Percentiles rank a stretch among this genome's conserved stretches.
These are phyloP conservation scores for Polia nebulosa DNA, from an alignment of 2,888 invertebrate genomes.

Conservation along the genomic window DNA sequence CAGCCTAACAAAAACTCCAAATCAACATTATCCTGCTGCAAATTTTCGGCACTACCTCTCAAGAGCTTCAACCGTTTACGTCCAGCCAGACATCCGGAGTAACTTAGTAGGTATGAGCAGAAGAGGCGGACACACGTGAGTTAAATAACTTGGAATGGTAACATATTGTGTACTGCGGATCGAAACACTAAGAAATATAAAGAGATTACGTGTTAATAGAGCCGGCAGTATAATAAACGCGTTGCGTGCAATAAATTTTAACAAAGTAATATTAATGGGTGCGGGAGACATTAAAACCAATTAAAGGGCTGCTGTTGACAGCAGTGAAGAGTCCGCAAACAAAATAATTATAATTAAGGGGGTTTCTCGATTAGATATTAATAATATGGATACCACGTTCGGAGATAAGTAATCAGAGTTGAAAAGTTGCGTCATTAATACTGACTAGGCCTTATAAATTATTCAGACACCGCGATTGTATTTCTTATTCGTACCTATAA, in stretches of 20 bases:
- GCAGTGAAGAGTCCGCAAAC: slow-evolving; percentile 42
- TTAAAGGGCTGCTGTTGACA: slow-evolving; percentile 49
- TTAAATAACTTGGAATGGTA: slow-evolving; percentile 71
- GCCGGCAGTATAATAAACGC: slow-evolving; percentile 21
- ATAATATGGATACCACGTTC: slow-evolving; percentile 76
- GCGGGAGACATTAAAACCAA: slow-evolving; percentile 51
- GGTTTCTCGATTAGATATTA: slow-evolving; percentile 61
- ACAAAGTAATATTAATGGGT: slow-evolving; percentile 58
- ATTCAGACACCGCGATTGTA: slow-evolving; percentile 64
- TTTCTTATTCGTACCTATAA: slow-evolving; percentile 52
- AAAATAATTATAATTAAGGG: slow-evolving; percentile 61
- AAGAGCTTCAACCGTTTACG: slow-evolving; percentile 62
- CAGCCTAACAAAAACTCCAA: slow-evolving; percentile 67
- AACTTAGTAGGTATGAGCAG: slow-evolving; percentile 66
- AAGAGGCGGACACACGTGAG: slow-evolving; percentile 70
- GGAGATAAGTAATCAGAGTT: slow-evolving; percentile 75
- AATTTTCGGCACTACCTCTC: slow-evolving; percentile 57
- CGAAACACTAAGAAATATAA: slow-evolving; percentile 63
- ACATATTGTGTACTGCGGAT: slow-evolving; percentile 72
- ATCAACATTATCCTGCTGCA: slow-evolving; percentile 58
- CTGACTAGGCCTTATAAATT: slow-evolving; percentile 70
- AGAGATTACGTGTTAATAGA: slow-evolving; percentile 57
- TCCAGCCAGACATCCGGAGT: slow-evolving; percentile 63
- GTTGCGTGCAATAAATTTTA: slow-evolving; percentile 43
- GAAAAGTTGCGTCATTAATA: slow-evolving; percentile 75